These are phyloP conservation scores for Eumerus sabulonum DNA, from an alignment of 2,888 invertebrate genomes.

Conservation along the genomic window DNA sequence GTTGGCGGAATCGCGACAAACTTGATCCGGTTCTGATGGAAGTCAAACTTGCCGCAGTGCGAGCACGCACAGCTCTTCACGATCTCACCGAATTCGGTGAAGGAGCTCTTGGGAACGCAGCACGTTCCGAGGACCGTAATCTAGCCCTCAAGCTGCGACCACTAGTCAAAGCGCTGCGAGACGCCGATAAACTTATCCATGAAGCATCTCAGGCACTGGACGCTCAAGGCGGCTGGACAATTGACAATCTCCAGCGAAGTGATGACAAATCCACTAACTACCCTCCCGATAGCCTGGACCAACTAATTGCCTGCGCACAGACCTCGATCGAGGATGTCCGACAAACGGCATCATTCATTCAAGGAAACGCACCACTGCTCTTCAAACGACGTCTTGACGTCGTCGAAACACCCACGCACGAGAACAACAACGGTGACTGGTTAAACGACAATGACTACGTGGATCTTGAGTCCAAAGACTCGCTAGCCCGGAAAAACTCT, in stretches of 20 bases:
- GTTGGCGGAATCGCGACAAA: constrained; percentile 90
- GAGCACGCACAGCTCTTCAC: constrained; percentile 89
- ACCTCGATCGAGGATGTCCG: constrained; percentile 93
- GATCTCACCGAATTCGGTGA: constrained; percentile 94
- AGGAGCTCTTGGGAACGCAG: constrained; percentile 92
- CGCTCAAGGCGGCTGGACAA: constrained; percentile 88
- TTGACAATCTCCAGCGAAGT: constrained; percentile 82
- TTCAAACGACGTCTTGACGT: constrained; percentile 82
- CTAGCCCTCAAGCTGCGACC: constrained; percentile 87
- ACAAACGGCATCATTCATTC: constrained; percentile 93
- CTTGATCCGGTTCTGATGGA: constrained; percentile 89
- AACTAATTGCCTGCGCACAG: constrained; percentile 91
- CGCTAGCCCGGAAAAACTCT: constrained; percentile 85
- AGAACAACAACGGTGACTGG: constrained; percentile 80
- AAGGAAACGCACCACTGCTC: constrained; percentile 88
- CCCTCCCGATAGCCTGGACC: constrained; percentile 91
- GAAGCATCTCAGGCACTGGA: constrained; percentile 88
- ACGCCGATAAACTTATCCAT: constrained; percentile 89
- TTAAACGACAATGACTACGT: constrained; percentile 95
- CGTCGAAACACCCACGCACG: constrained; percentile 47
- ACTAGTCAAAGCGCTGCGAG: constrained; percentile 88
- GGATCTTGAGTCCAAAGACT: constrained; percentile 88
- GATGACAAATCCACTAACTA: constrained; percentile 76
- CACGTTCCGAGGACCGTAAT: constrained; percentile 89
- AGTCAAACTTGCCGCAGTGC: constrained; percentile 88